Evolutionary conservation across 2,888 invertebrate genomes (phyloP), one percentile per base, ranked within the genome.

Genomic region (Agrochola litura): DNA sequence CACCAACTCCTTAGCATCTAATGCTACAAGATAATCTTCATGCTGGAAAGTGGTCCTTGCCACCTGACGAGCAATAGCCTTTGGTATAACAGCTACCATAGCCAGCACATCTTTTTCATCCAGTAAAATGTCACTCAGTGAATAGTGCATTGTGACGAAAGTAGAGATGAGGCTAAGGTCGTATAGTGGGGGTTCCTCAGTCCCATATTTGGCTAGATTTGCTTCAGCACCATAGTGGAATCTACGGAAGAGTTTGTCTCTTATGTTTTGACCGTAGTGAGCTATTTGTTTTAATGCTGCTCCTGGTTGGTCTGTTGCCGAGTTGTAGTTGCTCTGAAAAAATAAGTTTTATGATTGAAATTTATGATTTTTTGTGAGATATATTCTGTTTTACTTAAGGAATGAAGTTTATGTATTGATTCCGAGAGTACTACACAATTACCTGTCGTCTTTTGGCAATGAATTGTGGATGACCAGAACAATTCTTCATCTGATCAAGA

Each of bases 181-280:
- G 84, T 94, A 96, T 46, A 49, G 56, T 0, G 95, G 95, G 0
- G 96, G 94, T 2, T 76, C 76, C 0, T 74, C 54, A 0, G 86
- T 79, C 4, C 93, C 93, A 73, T 96, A 96, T 0, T 75, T 68
- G 6, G 73, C 30, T 1, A 90, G 8, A 74, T 95, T 96, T n/a
- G 56, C 79, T 10, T 85, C 9, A 0, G 74, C 0, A 9, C 94
- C 94, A 68, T 90, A 92, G 64, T 93, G 87, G 92, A 92, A 96
- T 46, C 94, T 87, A 16, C 93, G 89, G 88, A 96, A 96, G 2
- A 78, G 60, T 81, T 88, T 90, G 77, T 93, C 93, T 67, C 93
- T 89, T 22, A 96, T 91, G 77, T 94, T 95, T 85, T 96, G 96
- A 0, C 95, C 95, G 75, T 90, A 96, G 81, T 95, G 95, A 0